phyloP scores from a whole-genome alignment of 2,888 invertebrate genomes.

The Melinopterus prodromus region DNA sequence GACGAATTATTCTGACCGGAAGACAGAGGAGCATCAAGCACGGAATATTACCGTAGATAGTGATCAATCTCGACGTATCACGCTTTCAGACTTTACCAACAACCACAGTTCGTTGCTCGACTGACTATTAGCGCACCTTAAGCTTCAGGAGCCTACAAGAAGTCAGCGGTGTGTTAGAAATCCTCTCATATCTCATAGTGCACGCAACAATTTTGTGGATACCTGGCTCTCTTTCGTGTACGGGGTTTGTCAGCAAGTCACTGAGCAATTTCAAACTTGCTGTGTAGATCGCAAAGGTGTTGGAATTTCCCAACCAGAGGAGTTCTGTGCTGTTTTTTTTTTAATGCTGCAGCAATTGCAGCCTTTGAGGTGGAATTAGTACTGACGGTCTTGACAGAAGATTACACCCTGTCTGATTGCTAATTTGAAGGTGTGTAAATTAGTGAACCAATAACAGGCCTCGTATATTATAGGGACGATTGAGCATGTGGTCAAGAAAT shows the following conservation, averaged over 20 bases:
- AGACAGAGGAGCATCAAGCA: background rate
- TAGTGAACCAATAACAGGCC: too few relatives aligned
- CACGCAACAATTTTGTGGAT: background rate
- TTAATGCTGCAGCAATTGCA: too few relatives aligned
- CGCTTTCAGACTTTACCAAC: background rate
- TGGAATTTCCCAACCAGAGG: too few relatives aligned
- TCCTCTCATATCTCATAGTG: background rate
- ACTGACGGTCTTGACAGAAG: too few relatives aligned
- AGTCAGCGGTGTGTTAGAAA: background rate
- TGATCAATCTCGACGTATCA: background rate
- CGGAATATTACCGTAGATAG: background rate
- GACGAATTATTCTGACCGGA: background rate
- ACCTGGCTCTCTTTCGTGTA: background rate
- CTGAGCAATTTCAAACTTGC: background rate
- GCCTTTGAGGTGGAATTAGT: too few relatives aligned
- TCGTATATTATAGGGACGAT: too few relatives aligned
- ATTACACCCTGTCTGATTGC: too few relatives aligned
- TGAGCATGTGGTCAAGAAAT: too few relatives aligned
- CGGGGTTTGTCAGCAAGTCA: background rate
- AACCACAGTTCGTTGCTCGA: background rate
- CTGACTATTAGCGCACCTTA: background rate
- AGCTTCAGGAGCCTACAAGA: background rate
- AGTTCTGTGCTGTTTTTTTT: too few relatives aligned
- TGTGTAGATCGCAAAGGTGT: too few relatives aligned
- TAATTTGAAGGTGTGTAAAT: too few relatives aligned